A percentile compares a stretch with the other conserved stretches of the same genome.
Evolutionary conservation across 2,113 vertebrate species (phyloP).

Genomic region (Gnathonemus echidnorhynchus): DNA sequence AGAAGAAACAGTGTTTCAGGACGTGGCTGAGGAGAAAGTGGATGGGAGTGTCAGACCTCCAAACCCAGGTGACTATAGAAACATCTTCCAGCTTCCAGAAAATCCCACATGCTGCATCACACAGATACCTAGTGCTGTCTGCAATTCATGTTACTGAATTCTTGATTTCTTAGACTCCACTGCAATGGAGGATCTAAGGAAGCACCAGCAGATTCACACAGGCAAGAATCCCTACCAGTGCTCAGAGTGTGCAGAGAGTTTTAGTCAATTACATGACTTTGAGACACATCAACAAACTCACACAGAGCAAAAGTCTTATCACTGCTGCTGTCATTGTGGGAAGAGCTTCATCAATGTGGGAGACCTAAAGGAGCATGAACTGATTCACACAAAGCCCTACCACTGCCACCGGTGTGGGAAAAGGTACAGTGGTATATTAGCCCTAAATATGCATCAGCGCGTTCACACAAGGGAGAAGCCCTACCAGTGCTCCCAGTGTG

Average conservation of each 20-base stretch:
- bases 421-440: no score
- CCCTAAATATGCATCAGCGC: background rate
- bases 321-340: background rate
- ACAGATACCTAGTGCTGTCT: no score
- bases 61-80: no score
- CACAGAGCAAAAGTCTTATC: background rate
- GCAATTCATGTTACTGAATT: background rate
- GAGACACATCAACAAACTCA: background rate
- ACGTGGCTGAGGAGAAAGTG: no score
- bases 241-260: background rate
- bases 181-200: background rate
- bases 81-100: no score
- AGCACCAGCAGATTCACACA: background rate
- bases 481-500: background rate
- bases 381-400: no score
- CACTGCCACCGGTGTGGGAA: no score
- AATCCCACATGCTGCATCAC: no score
- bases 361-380: background rate
- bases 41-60: no score
- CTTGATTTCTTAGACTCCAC: slow-evolving; percentile 4
- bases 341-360: background rate
- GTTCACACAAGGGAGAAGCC: background rate
- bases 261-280: background rate
- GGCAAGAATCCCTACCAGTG: background rate
- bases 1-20: no score